Conservation (phyloP, 2,113 vertebrate genomes). For the Osmerus mordax region DNA sequence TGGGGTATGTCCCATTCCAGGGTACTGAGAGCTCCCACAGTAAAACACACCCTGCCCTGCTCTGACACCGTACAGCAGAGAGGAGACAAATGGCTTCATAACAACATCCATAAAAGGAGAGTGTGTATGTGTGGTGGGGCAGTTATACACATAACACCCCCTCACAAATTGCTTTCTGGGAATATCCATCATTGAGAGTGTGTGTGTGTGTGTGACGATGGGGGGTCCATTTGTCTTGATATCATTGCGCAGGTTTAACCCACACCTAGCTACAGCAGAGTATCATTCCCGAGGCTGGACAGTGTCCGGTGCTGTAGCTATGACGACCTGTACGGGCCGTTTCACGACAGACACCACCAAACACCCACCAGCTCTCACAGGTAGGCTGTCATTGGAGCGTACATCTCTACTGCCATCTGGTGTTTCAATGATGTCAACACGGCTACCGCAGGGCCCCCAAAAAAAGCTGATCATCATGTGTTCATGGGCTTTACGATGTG, state of each 20-base stretch:
- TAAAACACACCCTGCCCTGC: background rate
- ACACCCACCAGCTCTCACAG: no score
- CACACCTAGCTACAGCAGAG: no score
- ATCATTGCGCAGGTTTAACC: background rate
- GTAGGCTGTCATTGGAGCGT: no score
- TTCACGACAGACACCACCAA: no score
- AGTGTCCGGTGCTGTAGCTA: no score
- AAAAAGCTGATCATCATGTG: background rate
- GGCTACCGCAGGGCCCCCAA: background rate
- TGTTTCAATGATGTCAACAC: conserved; percentile 39
- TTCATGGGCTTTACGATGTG: no score
- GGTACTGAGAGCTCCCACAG: background rate
- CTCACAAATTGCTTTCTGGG: conserved; percentile 12
- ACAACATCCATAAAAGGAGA: background rate
- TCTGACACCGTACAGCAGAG: background rate
- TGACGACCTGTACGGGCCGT: no score
- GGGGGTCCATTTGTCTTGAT: conserved; percentile 4
- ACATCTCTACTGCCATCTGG: conserved; percentile 60
- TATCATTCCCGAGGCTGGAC: no score
- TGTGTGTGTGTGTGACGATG: no score
- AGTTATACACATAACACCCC: background rate
- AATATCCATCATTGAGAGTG: conserved; percentile 15
- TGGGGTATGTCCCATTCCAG: background rate
- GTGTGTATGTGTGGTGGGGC: background rate
- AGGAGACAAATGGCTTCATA: background rate